Base-by-base conservation (phyloP, 1,140 invertebrate species). In the Pseudachorutes palmiensis region DNA sequence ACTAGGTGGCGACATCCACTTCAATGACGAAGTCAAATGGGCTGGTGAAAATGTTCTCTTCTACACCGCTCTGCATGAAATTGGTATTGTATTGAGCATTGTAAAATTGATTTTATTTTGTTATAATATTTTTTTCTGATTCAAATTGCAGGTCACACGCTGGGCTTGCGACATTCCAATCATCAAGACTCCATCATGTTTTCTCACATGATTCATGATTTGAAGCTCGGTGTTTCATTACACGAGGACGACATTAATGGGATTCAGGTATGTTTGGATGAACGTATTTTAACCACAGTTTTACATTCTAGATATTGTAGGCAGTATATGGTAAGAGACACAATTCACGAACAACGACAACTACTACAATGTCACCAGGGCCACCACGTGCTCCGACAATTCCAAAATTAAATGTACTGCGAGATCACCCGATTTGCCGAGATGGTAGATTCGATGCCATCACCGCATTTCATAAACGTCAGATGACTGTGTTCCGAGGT, bases 21-120 rank as follows among this genome's bases (percentile, higher is more conserved):
- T 55, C 51, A 55, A 55, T 22, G 51, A 55, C 24, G 51, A 55
- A 3, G 51, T 55, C 5, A 24, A 55, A 14, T 55, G 51, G 51
- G 24, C 12, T 24, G 9, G 24, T 9, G 24, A 55, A 55, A 55
- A 55, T 24, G 24, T 55, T 9, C 24, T 55, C 5, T 24, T 19
- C 51, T 55, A 55, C 24, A 55, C 51, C 9, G 51, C 51, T 55
- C 51, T 55, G 9, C 51, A 55, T 22, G 51, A 55, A 55, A 55
- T 55, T 55, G 51, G 51, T 55, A 55, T 14, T 55, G 5, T 55
- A 45, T 45, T 45, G 9, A 45, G 19, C 9, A 19, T 45, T 12
- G 36, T 12, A 45, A 45, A 45, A 12, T 14, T 55, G 51, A 24
- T 26, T 12, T 5, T 9, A 55, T 19, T 16, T 55, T 55, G 51